Base-by-base conservation (phyloP, 2,113 vertebrate species). In the Lipotes vexillifer region DNA sequence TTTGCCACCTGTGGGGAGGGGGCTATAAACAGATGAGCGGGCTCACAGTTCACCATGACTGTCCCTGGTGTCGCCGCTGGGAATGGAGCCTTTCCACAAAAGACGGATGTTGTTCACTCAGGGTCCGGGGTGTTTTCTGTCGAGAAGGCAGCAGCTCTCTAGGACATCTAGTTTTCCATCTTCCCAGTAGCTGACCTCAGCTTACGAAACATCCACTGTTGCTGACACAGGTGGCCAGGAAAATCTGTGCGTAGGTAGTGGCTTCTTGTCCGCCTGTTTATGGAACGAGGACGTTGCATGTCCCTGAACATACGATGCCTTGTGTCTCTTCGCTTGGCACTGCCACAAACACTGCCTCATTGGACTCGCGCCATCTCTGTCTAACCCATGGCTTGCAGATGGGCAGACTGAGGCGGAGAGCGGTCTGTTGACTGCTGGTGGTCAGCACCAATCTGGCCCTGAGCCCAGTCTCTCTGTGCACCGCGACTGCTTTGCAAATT, bases 291-390 rank as follows among this genome's bases (percentile, higher is more conserved):
- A 59, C 20, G 11, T n/a, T 55, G 1, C 61, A 29, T 0, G 0
- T 17, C 36, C 38, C 29, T 20, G 29, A 38, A 27, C 23, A 7
- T 0, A 0, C 11, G 2, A 8, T 2, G 15, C 33, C 33, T 33
- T 27, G 23, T 10, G 6, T 82, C 69, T 21, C 21, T 61, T 66
- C 8, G 4, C 29, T 12, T n/a, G 63, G 65, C 59, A 8, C 0
- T 1, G 10, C 27, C 55, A 0, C 2, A 1, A 4, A 3, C 55
- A 0, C 20, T 2, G 1, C 2, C 29, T 33, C 27, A 0, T 1
- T n/a, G 55, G 52, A 36, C 44, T 15, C 31, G 41, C 3, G 5
- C 23, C 17, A 2, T 36, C 17, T 29, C 8, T 27, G 25, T 61
- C 41, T 81, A 25, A 1, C 8, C 29, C 44, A 8, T 2, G 8